Conservation (phyloP, 2,113 vertebrate genomes). For the Anhinga rufa region DNA sequence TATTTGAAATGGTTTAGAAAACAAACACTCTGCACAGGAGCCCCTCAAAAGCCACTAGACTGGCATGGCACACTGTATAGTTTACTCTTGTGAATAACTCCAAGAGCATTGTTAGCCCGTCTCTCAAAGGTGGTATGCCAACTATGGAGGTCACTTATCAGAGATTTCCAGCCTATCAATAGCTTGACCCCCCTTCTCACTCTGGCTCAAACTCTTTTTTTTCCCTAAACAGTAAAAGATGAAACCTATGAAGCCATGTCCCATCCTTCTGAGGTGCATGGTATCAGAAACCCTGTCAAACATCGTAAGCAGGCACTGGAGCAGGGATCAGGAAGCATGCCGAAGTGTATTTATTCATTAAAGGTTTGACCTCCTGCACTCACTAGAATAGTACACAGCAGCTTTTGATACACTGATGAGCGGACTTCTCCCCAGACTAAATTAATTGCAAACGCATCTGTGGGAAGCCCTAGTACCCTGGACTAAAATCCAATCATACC, state of each 20-base stretch:
- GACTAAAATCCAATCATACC: slow-evolving; percentile 12
- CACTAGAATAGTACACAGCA: background rate
- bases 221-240: background rate
- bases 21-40: background rate
- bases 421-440: background rate
- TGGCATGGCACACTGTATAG: background rate
- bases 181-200: background rate
- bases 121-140: background rate
- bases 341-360: background rate
- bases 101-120: background rate
- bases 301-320: background rate
- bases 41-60: background rate
- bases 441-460: slow-evolving; percentile 21
- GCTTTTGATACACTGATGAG: background rate
- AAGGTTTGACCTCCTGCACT: background rate
- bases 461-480: background rate
- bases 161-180: background rate
- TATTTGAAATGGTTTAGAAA: background rate
- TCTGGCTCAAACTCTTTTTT: background rate
- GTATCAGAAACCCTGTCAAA: background rate
- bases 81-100: background rate
- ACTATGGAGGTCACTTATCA: background rate
- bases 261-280: background rate
- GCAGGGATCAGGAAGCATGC: background rate
- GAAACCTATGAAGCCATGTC: background rate